Base-by-base conservation (phyloP, 2,888 invertebrate species). In the Ormyrus thymus region DNA sequence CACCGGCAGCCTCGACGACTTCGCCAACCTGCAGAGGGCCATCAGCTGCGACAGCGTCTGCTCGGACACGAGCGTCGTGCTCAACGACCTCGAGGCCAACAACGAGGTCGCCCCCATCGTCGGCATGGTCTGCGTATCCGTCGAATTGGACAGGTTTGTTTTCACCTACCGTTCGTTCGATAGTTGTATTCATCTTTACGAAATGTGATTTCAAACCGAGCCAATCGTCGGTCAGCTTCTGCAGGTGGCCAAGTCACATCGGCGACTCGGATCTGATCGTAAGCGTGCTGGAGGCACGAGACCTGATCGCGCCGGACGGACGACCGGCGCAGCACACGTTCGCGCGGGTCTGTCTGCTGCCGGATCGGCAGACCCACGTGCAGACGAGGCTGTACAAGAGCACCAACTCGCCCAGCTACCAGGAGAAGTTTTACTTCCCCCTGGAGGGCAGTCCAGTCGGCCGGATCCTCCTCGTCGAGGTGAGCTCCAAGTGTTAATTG, bases 1-100 rank as follows among this genome's bases (percentile, higher is more conserved):
- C 10, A 51, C n/a, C n/a, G 50, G 7, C 50, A 9, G 3, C 13
- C 13, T 76, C 55, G 86, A 86, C 64, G 89, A 90, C 66, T 86
- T 88, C 70, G 81, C 91, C 0, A 88, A 88, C 53, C 90, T 94
- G 76, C 92, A 93, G 83, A 90, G 95, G 80, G 95, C 95, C 0
- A 92, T 95, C 84, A 95, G 95, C 45, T 96, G 95, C 87, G 96
- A 96, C 85, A 95, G 95, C 68, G 94, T 96, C 45, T 95, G 94
- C 84, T 95, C 95, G 0, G 95, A 96, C 84, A 95, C 95, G 0
- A 95, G 95, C 1, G 93, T 95, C 1, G 92, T 93, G 43, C 91
- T 95, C 46, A 93, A 93, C 68, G 94, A 95, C 86, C 91, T 95
- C 64, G 82, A 84, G 51, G 93, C 93, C 65, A 94, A 94, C 85